Evolutionary conservation across 1,140 invertebrate genomes (phyloP), one percentile per base, ranked within the genome.

Genomic region (Olivierus martensii): DNA sequence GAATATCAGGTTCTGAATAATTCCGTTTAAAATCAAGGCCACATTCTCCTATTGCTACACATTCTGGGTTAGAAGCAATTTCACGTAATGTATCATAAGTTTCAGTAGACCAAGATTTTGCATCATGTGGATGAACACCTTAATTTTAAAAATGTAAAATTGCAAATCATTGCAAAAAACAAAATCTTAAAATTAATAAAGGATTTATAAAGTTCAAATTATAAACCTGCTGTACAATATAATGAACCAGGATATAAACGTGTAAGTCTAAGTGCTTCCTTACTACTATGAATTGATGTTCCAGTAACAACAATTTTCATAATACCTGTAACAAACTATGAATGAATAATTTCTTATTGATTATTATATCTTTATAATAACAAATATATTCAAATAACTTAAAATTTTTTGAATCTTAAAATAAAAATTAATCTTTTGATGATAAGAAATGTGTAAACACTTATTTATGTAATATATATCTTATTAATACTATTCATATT

Each of bases 61-160:
- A 93, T 72, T 93, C 88, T 15, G 80, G 79, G 66, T 87, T 86
- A 44, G 71, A 70, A 3, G 84, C 81, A 52, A 89, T 78, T 59
- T 77, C 75, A 63, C 76, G 69, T 12, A 80, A 70, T 55, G 78
- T 57, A 35, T 17, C 22, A 46, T 60, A 52, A 10, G 63, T 77
- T 61, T 84, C 81, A 47, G 89, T 84, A 51, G 79, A 78, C 80
- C 89, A 94, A 2, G 84, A 85, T 71, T 93, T 94, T 1, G 91
- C 89, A 73, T 95, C 91, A 69, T 94, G 89, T 9, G 91, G 90
- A 73, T 95, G 90, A 53, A 96, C 82, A 58, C 88, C 84, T 85
- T 57, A 15, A 28, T 28, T 28, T 6, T 2, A 2, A 28, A 28
- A 28, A 28, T 28, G 4, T 28, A 28, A 6, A 6, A 9, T 28